These are phyloP conservation scores for Drosophila picticornis DNA, from an alignment of 2,888 invertebrate genomes.

Conservation along the genomic window DNA sequence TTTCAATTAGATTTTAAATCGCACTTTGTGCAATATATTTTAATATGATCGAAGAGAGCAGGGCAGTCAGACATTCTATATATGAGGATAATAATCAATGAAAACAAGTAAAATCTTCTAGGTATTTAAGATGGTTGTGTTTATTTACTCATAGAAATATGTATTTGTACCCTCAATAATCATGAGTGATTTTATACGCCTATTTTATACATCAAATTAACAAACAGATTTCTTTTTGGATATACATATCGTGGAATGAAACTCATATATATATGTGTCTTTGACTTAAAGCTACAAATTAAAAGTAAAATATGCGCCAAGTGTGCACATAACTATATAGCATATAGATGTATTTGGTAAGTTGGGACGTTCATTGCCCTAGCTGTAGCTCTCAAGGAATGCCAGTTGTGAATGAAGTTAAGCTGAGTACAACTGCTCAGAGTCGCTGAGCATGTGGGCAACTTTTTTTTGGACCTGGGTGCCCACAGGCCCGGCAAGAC, in stretches of 20 bases:
- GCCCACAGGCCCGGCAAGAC: slow-evolving; percentile 72
- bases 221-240: slow-evolving; percentile 30
- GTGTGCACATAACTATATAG: slow-evolving; percentile 54
- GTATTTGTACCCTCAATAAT: slow-evolving; percentile 46
- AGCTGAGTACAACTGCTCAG: slow-evolving; percentile 52
- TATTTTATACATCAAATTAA: slow-evolving; percentile 59
- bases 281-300: slow-evolving; percentile 63
- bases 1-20: neutral
- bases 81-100: neutral
- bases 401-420: slow-evolving; percentile 13
- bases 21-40: neutral
- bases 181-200: slow-evolving; percentile 43
- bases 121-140: slow-evolving; percentile 10
- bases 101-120: neutral
- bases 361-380: slow-evolving; percentile 59
- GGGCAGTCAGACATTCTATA: neutral
- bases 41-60: neutral
- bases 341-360: slow-evolving; percentile 74
- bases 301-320: slow-evolving; percentile 60
- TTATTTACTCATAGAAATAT: slow-evolving; percentile 36
- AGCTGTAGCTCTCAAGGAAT: slow-evolving; percentile 55
- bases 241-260: slow-evolving; percentile 32
- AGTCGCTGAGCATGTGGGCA: slow-evolving; percentile 60
- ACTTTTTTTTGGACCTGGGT: slow-evolving; percentile 72
- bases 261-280: slow-evolving; percentile 21